Evolutionary conservation across 2,888 invertebrate genomes (phyloP), one percentile per base, ranked within the genome.

Genomic region (Epirrita christyi): DNA sequence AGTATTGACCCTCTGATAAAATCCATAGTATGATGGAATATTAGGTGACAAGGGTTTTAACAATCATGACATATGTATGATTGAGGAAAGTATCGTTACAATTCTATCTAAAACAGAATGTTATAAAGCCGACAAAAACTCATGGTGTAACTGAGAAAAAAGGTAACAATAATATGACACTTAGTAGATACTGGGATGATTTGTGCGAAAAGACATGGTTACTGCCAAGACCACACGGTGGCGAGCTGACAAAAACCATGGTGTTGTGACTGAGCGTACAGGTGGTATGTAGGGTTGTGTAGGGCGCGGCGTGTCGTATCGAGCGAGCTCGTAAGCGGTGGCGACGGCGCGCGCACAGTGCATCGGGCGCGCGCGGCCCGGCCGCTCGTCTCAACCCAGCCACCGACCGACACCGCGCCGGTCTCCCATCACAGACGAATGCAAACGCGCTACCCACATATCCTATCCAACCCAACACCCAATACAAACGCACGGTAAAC

Each of bases 231-330:
- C 36, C 45, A 42, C 46, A 44, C 44, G 27, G 41, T 61, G 65
- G 67, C 64, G 56, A 56, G 64, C 50, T 56, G 70, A 65, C 62
- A 78, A 75, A 76, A 80, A 79, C 81, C 79, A 81, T 78, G 81
- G 81, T 88, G 89, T 90, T 88, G 81, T 88, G 90, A 85, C 86
- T 79, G 84, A 83, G 85, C 55, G 61, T 82, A 90, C 90, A 91
- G 90, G 91, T 91, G 90, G 88, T 83, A 83, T 83, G 83, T 73
- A 76, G 77, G 81, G 76, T 70, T 70, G 73, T 75, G 78, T 80
- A 83, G 88, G 88, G 89, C 86, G 90, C 86, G 88, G 74, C 64
- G 66, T 80, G 83, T 79, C 76, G 83, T 59, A 83, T 81, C 83
- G 82, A 75, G 78, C 67, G 71, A 59, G 63, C 76, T 70, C 68